Percentiles rank a stretch among this genome's conserved stretches.
phyloP scores from a whole-genome alignment of 2,888 invertebrate species.

The Drosophila glabriapex region DNA sequence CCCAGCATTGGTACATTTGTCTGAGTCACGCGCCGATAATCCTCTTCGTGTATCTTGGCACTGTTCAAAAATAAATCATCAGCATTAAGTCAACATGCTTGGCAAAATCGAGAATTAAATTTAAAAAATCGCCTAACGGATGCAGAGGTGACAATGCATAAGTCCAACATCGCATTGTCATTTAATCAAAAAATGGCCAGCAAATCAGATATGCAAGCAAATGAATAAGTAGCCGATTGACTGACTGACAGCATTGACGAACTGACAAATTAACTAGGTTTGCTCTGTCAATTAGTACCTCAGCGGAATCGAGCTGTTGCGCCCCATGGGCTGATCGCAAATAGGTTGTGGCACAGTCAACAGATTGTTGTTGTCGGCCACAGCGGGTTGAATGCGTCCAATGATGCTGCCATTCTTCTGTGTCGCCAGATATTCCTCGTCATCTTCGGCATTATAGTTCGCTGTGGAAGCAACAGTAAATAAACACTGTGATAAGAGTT shows the following conservation, averaged over 20 bases:
- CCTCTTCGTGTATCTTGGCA: slow-evolving; percentile 85
- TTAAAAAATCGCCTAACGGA: not conserved
- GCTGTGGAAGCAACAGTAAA: slow-evolving; percentile 65
- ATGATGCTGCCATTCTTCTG: slow-evolving; percentile 82
- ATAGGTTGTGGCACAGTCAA: slow-evolving; percentile 82
- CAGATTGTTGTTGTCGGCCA: slow-evolving; percentile 81
- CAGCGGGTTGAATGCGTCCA: slow-evolving; percentile 75
- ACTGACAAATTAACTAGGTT: slow-evolving; percentile 34
- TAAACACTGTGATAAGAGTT: slow-evolving; percentile 1
- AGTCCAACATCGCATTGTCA: slow-evolving; percentile 42
- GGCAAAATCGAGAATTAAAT: slow-evolving; percentile 12
- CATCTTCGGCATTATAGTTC: slow-evolving; percentile 86
- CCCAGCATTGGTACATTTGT: slow-evolving; percentile 85
- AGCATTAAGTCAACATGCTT: slow-evolving; percentile 12
- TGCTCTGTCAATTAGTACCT: slow-evolving; percentile 77
- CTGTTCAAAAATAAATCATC: slow-evolving; percentile 47
- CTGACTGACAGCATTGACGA: slow-evolving; percentile 36
- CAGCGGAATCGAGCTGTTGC: slow-evolving; percentile 75
- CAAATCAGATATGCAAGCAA: slow-evolving; percentile 19
- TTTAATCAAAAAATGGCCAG: slow-evolving; percentile 40
- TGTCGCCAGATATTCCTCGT: slow-evolving; percentile 80
- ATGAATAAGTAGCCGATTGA: slow-evolving; percentile 31
- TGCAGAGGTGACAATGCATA: slow-evolving; percentile 27
- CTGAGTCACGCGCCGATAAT: slow-evolving; percentile 85
- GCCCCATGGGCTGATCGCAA: slow-evolving; percentile 83